Percentiles rank a stretch among this genome's conserved stretches.
Evolutionary conservation across 2,797 vertebrate species (phyloP).

Genomic region (Sphenopsis melanotis): DNA sequence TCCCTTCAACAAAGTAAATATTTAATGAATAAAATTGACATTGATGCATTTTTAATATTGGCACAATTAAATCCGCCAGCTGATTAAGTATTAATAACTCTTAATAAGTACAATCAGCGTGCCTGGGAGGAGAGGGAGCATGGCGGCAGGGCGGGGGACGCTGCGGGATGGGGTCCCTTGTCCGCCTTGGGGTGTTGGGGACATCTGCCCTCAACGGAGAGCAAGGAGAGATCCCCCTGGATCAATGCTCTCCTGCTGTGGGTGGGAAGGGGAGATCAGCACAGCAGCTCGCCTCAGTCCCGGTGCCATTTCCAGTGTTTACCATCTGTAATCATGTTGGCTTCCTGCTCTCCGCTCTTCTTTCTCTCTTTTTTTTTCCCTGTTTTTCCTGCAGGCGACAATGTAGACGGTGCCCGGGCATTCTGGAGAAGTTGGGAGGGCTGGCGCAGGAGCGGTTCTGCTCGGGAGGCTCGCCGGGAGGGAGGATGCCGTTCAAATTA

Average conservation of each 20-base stretch:
- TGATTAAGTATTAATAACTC: slow-evolving; percentile 73
- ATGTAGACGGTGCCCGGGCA: not conserved
- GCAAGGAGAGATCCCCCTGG: not conserved
- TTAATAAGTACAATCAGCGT: slow-evolving; percentile 66
- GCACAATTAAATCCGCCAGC: slow-evolving; percentile 69
- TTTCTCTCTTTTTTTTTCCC: not conserved
- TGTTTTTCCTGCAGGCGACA: not conserved
- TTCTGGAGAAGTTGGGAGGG: not conserved
- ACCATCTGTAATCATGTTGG: not conserved
- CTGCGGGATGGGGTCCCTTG: not conserved
- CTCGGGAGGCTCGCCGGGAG: not conserved
- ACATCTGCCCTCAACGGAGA: accelerated
- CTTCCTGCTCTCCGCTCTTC: not conserved
- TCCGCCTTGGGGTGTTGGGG: accelerated
- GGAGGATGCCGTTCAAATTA: not conserved
- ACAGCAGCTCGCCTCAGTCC: not conserved
- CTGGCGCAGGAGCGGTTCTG: not conserved
- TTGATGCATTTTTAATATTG: slow-evolving; percentile 74
- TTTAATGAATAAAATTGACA: slow-evolving; percentile 74
- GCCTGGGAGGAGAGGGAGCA: slow-evolving; percentile 38
- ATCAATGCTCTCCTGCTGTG: accelerated
- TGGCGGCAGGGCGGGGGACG: not conserved
- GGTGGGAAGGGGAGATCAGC: not conserved
- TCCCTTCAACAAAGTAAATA: slow-evolving; percentile 70
- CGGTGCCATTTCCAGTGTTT: slow-evolving; percentile 39